These are phyloP conservation scores for Slavum lentiscoides DNA, from an alignment of 2,888 invertebrate species.

Conservation along the genomic window DNA sequence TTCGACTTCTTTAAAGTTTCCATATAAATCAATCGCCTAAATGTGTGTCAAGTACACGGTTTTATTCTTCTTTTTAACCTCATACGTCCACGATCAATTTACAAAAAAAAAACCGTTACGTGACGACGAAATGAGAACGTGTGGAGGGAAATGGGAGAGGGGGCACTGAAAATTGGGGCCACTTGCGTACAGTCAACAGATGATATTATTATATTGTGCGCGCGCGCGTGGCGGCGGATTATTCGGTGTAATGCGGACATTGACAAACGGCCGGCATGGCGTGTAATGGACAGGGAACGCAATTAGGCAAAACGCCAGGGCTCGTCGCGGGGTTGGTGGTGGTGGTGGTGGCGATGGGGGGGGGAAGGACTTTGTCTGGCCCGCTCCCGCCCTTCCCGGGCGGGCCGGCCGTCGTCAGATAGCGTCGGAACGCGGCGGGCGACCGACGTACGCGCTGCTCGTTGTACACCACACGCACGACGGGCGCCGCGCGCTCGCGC, in stretches of 20 bases:
- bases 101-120: no score
- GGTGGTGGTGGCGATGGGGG: neutral
- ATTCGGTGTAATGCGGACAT: constrained; percentile 8
- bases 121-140: neutral
- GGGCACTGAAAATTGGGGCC: neutral
- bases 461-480: neutral
- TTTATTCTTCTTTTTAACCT: no score
- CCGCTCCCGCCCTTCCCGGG: neutral
- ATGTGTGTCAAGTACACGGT: no score
- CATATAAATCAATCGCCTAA: no score
- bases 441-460: constrained; percentile 17
- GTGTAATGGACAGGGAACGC: neutral
- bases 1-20: no score
- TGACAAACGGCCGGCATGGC: constrained; percentile 22
- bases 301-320: constrained; percentile 38
- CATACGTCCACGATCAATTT: no score
- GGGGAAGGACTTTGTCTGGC: constrained; percentile 23
- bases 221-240: neutral
- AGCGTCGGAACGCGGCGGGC: constrained; percentile 25
- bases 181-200: neutral
- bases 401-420: constrained; percentile 1
- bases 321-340: neutral
- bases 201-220: neutral
- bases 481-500: constrained; percentile 9
- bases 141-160: neutral